Evolutionary conservation across 2,113 vertebrate genomes (phyloP).

Genomic region (Tetraodon nigroviridis): DNA sequence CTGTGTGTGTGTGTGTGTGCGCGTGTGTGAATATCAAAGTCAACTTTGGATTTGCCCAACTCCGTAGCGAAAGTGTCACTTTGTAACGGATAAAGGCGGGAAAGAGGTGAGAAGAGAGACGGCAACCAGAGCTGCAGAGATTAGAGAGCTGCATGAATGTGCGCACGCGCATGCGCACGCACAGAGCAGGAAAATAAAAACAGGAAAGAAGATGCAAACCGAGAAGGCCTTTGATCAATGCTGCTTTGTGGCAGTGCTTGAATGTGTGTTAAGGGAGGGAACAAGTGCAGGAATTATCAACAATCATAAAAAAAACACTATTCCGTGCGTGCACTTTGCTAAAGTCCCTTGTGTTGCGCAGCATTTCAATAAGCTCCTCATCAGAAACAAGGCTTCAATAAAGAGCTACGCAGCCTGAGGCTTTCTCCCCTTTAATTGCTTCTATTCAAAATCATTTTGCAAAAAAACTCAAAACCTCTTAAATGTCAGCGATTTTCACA

Average conservation of each 20-base stretch:
- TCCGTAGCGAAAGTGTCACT: slow-evolving; percentile 14
- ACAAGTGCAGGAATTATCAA: background rate
- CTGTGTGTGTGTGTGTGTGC: background rate
- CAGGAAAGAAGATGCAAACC: background rate
- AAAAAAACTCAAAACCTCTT: too few relatives aligned
- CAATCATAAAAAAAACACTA: background rate
- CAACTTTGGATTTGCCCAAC: slow-evolving; percentile 17
- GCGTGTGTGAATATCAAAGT: slow-evolving; percentile 18
- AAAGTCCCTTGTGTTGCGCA: too few relatives aligned
- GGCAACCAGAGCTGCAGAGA: slow-evolving; percentile 4
- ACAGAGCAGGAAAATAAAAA: slow-evolving; percentile 17
- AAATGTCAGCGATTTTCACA: too few relatives aligned
- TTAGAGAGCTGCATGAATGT: slow-evolving; percentile 15
- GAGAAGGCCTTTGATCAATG: slow-evolving; percentile 1
- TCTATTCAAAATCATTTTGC: too few relatives aligned
- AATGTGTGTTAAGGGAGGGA: slow-evolving; percentile 1
- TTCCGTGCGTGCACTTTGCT: background rate
- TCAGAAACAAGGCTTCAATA: background rate
- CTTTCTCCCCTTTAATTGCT: too few relatives aligned
- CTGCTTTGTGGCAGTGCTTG: background rate
- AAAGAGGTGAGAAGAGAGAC: background rate
- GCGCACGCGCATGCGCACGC: slow-evolving; percentile 1
- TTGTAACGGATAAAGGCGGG: slow-evolving; percentile 17
- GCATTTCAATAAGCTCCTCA: background rate
- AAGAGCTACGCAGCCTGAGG: background rate